Evolutionary conservation across 2,797 vertebrate species (phyloP), one percentile per base, ranked within the genome.

Genomic region (Eospalax fontanierii): DNA sequence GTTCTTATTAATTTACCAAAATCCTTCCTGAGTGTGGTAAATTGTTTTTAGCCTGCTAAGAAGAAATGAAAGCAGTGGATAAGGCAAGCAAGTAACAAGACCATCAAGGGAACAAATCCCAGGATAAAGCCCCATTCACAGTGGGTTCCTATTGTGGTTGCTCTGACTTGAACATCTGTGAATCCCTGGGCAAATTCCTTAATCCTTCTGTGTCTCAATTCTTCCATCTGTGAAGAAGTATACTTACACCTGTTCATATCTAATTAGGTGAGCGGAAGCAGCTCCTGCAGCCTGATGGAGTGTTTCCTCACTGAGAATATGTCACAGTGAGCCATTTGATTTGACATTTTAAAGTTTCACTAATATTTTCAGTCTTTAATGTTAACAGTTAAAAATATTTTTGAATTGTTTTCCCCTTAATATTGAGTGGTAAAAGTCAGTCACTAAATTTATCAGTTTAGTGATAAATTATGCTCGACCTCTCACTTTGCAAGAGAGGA

Each of bases 251-350:
- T 97, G 96, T 95, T 93, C 89, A 0, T 91, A 35, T 90, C 97
- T 97, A 97, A 97, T 97, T 96, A 89, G 89, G 83, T 91, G 87
- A 93, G 96, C 94, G 84, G 87, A 84, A 92, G 43, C 92, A 93
- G 26, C 80, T 96, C 93, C 92, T 35, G 15, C 30, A 71, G 68
- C 70, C 93, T 95, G 54, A 79, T 43, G 35, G 19, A 89, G 43
- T 66, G n/a, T 87, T 94, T 83, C 79, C 54, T 95, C 87, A 24
- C 43, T 57, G 50, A 74, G 75, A 24, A 79, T 94, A 43, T 76
- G 86, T 43, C 54, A 12, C 43, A 38, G 46, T 43, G 68, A 89
- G 46, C 93, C 63, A 21, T 91, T 88, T 76, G 54, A 28, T 90
- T 91, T 91, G 19, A n/a, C 85, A 89, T 87, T 96, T 96, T 93